Percentiles rank a stretch among this genome's conserved stretches.
These are phyloP conservation scores for Microtus oregoni DNA, from an alignment of 2,113 vertebrate genomes.

Conservation along the genomic window DNA sequence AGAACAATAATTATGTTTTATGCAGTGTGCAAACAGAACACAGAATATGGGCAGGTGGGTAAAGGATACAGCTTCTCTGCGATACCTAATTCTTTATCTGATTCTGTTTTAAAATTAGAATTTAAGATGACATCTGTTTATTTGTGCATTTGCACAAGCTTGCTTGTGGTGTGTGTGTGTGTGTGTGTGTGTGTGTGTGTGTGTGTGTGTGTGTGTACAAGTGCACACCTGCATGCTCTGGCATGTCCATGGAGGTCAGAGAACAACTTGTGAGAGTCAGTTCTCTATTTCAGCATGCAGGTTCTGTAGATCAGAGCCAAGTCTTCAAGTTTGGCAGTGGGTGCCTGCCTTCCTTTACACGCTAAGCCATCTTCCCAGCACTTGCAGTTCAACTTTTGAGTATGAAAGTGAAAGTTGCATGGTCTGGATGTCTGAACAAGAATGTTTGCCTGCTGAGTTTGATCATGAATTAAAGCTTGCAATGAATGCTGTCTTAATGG, in stretches of 20 bases:
- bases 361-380: neutral
- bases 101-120: neutral
- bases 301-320: neutral
- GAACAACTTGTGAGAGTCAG: neutral
- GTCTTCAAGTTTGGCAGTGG: neutral
- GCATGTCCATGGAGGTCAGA: neutral
- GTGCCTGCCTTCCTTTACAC: neutral
- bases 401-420: neutral
- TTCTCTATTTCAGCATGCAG: neutral
- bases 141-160: neutral
- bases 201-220: fast-evolving
- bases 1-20: neutral
- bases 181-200: neutral
- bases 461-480: neutral
- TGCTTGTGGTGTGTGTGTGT: neutral
- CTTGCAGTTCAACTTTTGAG: neutral
- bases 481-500: neutral
- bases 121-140: neutral
- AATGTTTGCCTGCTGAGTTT: conserved; percentile 3
- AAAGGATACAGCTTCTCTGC: neutral
- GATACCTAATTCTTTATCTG: neutral
- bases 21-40: neutral
- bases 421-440: neutral
- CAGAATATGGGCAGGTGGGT: neutral
- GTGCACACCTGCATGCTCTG: too few relatives aligned